Percentiles rank a stretch among this genome's conserved stretches.
Conservation (phyloP, 2,888 invertebrate genomes). For the Melinaea marsaeus region DNA sequence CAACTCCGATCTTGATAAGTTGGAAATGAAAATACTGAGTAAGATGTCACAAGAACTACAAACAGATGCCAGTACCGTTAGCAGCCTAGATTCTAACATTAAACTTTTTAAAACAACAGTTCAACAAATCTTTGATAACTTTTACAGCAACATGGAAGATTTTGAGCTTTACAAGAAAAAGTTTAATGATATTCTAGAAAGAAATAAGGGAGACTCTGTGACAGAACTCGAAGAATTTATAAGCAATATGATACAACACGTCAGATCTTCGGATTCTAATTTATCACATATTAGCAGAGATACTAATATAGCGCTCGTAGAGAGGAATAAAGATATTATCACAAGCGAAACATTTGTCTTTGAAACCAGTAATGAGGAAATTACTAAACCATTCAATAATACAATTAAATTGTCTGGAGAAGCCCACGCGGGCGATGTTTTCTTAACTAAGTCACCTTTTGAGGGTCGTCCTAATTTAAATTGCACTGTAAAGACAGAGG, state of each 20-base stretch:
- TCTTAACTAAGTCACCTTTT: slow-evolving; percentile 21
- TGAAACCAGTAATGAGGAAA: too few relatives aligned
- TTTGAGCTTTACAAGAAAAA: slow-evolving; percentile 59
- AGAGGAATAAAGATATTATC: too few relatives aligned
- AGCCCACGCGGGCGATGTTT: too few relatives aligned
- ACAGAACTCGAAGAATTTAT: slow-evolving; percentile 63
- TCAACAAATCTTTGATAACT: slow-evolving; percentile 62
- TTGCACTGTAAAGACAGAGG: slow-evolving; percentile 37
- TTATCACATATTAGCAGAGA: slow-evolving; percentile 31
- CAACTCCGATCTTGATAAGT: slow-evolving; percentile 53
- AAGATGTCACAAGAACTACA: slow-evolving; percentile 55
- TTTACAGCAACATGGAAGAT: slow-evolving; percentile 55
- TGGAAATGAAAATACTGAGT: slow-evolving; percentile 51
- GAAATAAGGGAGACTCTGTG: slow-evolving; percentile 50
- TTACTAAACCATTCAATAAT: too few relatives aligned
- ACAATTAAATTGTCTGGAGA: too few relatives aligned
- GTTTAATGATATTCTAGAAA: slow-evolving; percentile 57
- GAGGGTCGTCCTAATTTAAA: slow-evolving; percentile 38
- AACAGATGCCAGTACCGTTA: slow-evolving; percentile 44
- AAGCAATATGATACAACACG: slow-evolving; percentile 61
- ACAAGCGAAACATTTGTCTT: too few relatives aligned
- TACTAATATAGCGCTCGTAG: too few relatives aligned
- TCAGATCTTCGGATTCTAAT: slow-evolving; percentile 52
- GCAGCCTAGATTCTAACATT: slow-evolving; percentile 57
- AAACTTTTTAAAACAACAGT: slow-evolving; percentile 62